Conservation (phyloP, 2,888 invertebrate species). For the Torymus texanus region DNA sequence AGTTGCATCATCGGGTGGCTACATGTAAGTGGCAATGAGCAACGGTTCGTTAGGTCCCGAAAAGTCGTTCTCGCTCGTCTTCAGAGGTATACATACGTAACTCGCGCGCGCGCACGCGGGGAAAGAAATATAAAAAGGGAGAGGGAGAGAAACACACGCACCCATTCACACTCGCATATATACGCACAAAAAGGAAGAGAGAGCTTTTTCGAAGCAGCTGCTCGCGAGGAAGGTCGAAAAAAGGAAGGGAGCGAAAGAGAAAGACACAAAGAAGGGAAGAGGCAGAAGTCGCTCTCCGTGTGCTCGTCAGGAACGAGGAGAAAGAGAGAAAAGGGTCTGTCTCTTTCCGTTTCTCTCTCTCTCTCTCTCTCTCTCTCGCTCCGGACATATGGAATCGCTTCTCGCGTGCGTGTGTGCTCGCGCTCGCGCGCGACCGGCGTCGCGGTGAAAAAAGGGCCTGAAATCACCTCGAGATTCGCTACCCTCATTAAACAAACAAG, state of each 20-base stretch:
- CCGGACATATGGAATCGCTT: constrained; percentile 49
- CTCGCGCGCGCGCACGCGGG: constrained; percentile 10
- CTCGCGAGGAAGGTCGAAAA: constrained; percentile 48
- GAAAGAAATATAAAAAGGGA: constrained; percentile 47
- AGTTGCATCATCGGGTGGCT: constrained; percentile 15
- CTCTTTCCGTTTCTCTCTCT: constrained; percentile 7
- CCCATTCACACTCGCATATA: not conserved
- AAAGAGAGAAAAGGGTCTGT: constrained; percentile 47
- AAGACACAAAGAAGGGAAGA: constrained; percentile 56
- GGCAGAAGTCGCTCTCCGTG: constrained; percentile 38
- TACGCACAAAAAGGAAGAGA: constrained; percentile 41
- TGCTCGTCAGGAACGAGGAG: constrained; percentile 11
- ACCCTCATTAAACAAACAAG: constrained; percentile 74
- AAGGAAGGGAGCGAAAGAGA: constrained; percentile 20
- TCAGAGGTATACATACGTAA: too few relatives aligned
- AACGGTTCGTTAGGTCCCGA: constrained; percentile 72
- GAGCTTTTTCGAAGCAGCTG: constrained; percentile 53
- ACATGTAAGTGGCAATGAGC: constrained; percentile 66
- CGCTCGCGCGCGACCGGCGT: not conserved
- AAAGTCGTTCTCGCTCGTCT: constrained; percentile 66
- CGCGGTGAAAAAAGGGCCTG: constrained; percentile 60
- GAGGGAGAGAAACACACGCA: constrained; percentile 47
- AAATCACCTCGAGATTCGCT: constrained; percentile 75
- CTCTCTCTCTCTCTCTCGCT: constrained; percentile 4
- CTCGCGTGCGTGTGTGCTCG: constrained; percentile 42